phyloP scores from a whole-genome alignment of 2,797 vertebrate species.

The Cirrhinus molitorella region DNA sequence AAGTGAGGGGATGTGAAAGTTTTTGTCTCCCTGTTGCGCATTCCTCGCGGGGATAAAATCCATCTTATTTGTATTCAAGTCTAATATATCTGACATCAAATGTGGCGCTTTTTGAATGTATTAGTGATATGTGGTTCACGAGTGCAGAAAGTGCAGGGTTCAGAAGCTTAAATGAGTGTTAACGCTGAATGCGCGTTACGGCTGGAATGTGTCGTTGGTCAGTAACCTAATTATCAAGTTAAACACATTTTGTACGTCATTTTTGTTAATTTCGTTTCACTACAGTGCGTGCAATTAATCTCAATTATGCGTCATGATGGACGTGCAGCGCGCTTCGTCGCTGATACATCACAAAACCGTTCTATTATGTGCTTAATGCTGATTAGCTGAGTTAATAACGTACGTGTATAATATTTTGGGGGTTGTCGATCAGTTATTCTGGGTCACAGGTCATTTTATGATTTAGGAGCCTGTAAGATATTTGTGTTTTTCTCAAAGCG shows the following conservation, averaged over 20 bases:
- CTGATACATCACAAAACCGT: neutral
- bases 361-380: neutral
- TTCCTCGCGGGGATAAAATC: neutral
- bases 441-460: neutral
- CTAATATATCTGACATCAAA: neutral
- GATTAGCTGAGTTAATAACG: neutral
- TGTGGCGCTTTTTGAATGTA: neutral
- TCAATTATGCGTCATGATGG: conserved; percentile 15
- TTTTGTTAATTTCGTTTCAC: neutral
- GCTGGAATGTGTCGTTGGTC: neutral
- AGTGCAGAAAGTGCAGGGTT: neutral
- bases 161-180: neutral
- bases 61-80: neutral
- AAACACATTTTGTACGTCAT: neutral
- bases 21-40: conserved; percentile 53
- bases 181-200: neutral
- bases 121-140: neutral
- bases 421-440: neutral
- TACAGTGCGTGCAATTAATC: neutral
- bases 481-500: neutral
- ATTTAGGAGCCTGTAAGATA: neutral
- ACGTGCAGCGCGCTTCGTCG: neutral
- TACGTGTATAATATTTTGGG: neutral
- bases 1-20: conserved; percentile 40
- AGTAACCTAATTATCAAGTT: neutral